Evolutionary conservation across 2,888 invertebrate genomes (phyloP).

Genomic region (Acanthosoma haemorrhoidale): DNA sequence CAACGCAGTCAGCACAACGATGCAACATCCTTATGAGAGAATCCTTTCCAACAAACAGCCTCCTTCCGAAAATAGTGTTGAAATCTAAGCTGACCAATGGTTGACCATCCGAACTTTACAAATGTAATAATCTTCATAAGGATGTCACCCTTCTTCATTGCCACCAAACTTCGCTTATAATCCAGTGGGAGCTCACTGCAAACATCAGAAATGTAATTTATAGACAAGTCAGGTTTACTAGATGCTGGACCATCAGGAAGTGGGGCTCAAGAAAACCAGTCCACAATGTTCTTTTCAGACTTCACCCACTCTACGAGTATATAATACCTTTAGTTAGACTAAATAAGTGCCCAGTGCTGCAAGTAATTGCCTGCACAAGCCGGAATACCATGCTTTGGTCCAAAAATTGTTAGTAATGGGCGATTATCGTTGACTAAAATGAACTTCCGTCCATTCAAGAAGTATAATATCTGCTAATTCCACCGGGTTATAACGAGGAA

Average conservation of each 20-base stretch:
- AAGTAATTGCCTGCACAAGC: background rate
- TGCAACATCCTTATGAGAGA: no score
- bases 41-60: background rate
- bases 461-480: background rate
- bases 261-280: background rate
- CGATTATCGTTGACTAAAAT: background rate
- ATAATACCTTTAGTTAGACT: background rate
- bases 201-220: background rate
- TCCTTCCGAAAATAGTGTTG: background rate
- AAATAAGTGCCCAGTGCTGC: background rate
- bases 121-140: background rate
- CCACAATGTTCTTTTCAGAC: background rate
- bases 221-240: background rate
- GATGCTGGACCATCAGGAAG: background rate
- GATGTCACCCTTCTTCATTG: conserved; percentile 13
- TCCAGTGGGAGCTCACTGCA: background rate
- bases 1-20: background rate
- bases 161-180: background rate
- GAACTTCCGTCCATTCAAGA: background rate
- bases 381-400: background rate
- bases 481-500: background rate
- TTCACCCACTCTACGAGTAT: background rate
- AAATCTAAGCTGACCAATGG: background rate
- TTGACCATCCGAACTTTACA: conserved; percentile 19
- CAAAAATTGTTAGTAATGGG: background rate